These are phyloP conservation scores for Toxonevra muliebris DNA, from an alignment of 2,888 invertebrate genomes.

Conservation along the genomic window DNA sequence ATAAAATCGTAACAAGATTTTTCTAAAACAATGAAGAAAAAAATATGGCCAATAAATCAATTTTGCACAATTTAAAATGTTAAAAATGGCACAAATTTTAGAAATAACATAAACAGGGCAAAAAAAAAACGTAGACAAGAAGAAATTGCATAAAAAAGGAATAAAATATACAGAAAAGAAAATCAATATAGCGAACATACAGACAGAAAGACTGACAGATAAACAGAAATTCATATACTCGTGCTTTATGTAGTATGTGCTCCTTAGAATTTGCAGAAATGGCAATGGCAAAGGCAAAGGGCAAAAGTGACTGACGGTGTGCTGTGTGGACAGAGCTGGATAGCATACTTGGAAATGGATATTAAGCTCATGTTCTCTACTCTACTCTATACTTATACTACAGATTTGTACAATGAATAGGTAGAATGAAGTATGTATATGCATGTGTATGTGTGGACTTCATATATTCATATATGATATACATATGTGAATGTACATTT, in stretches of 20 bases:
- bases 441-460: no score
- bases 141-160: constrained; percentile 4
- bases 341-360: no score
- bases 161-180: constrained; percentile 10
- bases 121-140: not conserved
- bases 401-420: no score
- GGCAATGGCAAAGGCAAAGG: not conserved
- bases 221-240: no score
- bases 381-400: no score
- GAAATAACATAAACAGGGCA: constrained; percentile 22
- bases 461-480: not conserved
- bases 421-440: no score
- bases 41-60: constrained; percentile 51
- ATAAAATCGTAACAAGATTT: no score
- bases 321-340: no score
- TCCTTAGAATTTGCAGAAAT: not conserved
- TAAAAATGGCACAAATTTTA: not conserved
- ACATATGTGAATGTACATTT: not conserved
- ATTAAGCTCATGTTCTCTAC: no score
- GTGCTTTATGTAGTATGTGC: no score
- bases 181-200: constrained; percentile 17
- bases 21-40: constrained; percentile 30
- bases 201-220: not conserved
- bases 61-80: constrained; percentile 41
- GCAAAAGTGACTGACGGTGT: not conserved